A percentile compares a stretch with the other conserved stretches of the same genome.
Evolutionary conservation across 2,113 vertebrate genomes (phyloP).

Genomic region (Pterophyllum scalare): DNA sequence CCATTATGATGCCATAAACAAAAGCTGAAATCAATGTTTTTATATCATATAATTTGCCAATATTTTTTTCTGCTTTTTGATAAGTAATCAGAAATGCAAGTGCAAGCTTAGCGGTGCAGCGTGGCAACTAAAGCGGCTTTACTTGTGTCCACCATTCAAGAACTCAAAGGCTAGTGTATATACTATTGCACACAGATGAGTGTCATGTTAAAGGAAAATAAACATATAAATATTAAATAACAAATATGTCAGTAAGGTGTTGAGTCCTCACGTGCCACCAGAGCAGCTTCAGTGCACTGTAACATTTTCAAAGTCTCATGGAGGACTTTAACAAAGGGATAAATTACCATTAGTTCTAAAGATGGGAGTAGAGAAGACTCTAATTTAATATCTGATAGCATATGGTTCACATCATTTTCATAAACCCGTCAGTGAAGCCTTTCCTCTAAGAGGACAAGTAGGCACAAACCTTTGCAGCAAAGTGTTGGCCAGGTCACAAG

Average conservation of each 20-base stretch:
- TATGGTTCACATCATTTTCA: not conserved
- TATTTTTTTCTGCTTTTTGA: too few species aligned
- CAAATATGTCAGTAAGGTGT: not conserved
- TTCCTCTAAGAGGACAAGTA: too few species aligned
- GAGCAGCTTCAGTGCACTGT: not conserved
- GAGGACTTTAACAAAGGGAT: not conserved
- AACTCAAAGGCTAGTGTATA: too few species aligned
- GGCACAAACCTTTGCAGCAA: not conserved
- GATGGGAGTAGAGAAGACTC: not conserved
- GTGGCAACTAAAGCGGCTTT: too few species aligned
- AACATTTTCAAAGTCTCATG: not conserved
- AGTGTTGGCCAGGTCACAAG: accelerated
- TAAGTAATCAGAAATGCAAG: too few species aligned
- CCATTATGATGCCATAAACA: not conserved
- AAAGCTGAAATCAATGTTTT: not conserved
- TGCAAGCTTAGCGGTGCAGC: too few species aligned
- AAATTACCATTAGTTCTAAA: not conserved
- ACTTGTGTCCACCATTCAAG: too few species aligned
- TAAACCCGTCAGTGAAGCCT: not conserved
- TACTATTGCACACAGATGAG: too few species aligned
- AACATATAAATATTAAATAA: not conserved
- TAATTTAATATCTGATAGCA: not conserved
- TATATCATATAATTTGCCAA: not conserved
- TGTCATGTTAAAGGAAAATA: not conserved
- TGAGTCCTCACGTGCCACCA: not conserved